Base-by-base conservation (phyloP, 2,888 invertebrate species). In the Ceraclea dissimilis region DNA sequence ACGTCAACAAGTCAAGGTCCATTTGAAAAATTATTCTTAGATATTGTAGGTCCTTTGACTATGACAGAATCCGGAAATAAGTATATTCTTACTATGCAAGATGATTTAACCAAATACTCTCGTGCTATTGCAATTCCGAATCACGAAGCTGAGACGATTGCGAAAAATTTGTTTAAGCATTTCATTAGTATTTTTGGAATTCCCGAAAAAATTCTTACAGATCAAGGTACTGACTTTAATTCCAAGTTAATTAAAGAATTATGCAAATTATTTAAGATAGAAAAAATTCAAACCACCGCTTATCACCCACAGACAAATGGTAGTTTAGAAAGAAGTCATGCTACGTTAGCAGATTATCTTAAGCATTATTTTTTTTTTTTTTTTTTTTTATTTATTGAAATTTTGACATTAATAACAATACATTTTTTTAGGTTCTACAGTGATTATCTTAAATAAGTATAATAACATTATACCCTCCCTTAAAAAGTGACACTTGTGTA, bases 211-310 rank as follows among this genome's bases (percentile, higher is more conserved):
- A 63, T 70, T 22, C 52, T 72, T 1, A 66, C 70, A 0, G 71
- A 74, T 58, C 67, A 68, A 65, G 71, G 69, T 1, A 63, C 65
- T 10, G 65, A 70, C 51, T 70, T 71, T 57, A 67, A 60, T 5
- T 67, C 68, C 1, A 60, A 67, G 6, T 31, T 69, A 49, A 59
- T 70, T 2, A 65, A 66, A 63, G 62, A 68, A 62, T 19, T 67
- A 26, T 60, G 60, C 13, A 66, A 66, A 60, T 49, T 68, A 21
- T 65, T 69, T 39, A 63, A 67, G 62, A 65, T 66, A 2, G 67
- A 65, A 60, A 63, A 68, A 26, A 53, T 66, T n/a, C 60, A 54
- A 20, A 59, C 64, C 8, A 66, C 63, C 21, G 62, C 67, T 10
- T 69, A 67, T 52, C 66, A 66, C 53, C 67, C 68, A 17, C 66